Percentiles rank a stretch among this genome's conserved stretches.
Conservation (phyloP, 2,888 invertebrate genomes). For the Diaphora mendica region DNA sequence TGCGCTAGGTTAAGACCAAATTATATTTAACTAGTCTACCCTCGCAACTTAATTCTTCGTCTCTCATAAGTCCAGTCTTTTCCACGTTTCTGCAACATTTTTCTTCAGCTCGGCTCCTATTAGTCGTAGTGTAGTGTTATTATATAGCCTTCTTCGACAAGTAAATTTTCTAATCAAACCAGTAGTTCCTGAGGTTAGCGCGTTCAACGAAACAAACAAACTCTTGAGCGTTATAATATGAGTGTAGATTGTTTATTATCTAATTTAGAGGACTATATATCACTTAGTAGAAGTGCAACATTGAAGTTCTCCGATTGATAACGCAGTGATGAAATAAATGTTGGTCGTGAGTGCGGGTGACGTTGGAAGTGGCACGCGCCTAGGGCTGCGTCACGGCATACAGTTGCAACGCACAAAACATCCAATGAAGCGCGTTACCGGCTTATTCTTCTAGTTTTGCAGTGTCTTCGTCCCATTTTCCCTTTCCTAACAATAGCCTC, state of each 20-base stretch:
- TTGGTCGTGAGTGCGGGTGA: conserved; percentile 69
- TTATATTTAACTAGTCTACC: not conserved
- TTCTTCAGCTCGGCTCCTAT: not conserved
- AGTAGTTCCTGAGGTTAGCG: too few species aligned
- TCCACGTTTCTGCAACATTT: not conserved
- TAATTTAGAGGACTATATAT: not conserved
- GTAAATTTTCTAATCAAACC: not conserved
- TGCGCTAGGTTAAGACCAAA: not conserved
- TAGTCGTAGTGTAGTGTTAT: not conserved
- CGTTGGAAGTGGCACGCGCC: conserved; percentile 69
- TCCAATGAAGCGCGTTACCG: conserved; percentile 72
- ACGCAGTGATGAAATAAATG: conserved; percentile 64
- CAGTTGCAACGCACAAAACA: conserved; percentile 59
- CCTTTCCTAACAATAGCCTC: conserved; percentile 83
- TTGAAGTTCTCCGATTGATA: conserved; percentile 56
- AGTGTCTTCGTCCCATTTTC: conserved; percentile 78
- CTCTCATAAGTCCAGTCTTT: not conserved
- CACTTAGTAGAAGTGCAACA: conserved; percentile 40
- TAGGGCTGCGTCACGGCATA: conserved; percentile 63
- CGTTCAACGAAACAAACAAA: not conserved
- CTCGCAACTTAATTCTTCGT: not conserved
- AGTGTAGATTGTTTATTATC: not conserved
- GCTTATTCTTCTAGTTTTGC: conserved; percentile 76
- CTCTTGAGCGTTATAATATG: not conserved
- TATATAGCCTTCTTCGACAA: not conserved